Evolutionary conservation across 2,888 invertebrate species (phyloP), one percentile per base, ranked within the genome.

Genomic region (Conus canariensis): DNA sequence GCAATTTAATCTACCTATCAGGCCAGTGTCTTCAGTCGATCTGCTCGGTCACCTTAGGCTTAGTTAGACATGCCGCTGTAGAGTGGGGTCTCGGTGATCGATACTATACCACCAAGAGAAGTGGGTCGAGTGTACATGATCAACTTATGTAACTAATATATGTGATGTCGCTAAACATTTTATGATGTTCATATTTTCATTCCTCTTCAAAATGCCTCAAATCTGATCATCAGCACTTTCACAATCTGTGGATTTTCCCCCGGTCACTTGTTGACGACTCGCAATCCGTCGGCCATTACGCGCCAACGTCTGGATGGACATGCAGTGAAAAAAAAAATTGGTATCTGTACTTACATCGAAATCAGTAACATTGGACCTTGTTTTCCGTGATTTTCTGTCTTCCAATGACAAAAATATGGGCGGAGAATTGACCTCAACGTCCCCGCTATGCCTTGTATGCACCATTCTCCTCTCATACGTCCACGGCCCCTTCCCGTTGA

Each of bases 371-470:
- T 56, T 30, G 6, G 67, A 70, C 70, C 70, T 70, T 59, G 89
- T 70, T 89, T 89, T 89, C 70, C 56, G 30, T 12, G 89, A 74
- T 67, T 85, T 85, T 70, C 58, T 89, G 22, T 77, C 89, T 74
- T 85, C 86, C 30, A 92, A 88, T 12, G 92, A 90, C 25, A 92
- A 64, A 87, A 92, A 92, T 60, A 64, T 90, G 56, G 91, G 91
- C 56, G 91, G 90, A 67, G 91, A 92, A 30, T 92, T 91, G 22
- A 92, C 90, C 67, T 92, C 91, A 58, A 93, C 93, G 86, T 93
- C 93, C 74, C 92, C 92, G 90, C 92, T 94, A 88, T 95, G 94
- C 90, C 95, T 93, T 87, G 95, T 95, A 91, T 92, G 93, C 86
- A 95, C 95, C 94, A 95, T 95, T 91, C 91, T 93, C 88, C 64